Evolutionary conservation across 2,113 vertebrate species (phyloP).

Genomic region (Carassius carassius): DNA sequence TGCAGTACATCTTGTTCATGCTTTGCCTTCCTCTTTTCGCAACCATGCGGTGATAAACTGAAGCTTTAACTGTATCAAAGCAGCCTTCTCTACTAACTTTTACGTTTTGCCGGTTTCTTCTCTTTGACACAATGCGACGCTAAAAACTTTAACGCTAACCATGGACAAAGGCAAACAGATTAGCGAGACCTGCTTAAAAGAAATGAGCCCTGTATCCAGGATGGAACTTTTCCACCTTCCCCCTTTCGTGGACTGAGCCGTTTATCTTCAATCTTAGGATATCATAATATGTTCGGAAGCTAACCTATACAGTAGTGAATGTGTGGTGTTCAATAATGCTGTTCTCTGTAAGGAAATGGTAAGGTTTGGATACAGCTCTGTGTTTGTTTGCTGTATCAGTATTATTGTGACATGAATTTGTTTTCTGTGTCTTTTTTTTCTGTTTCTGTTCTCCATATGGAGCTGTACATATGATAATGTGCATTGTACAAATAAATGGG

Average conservation of each 20-base stretch:
- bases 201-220: not conserved
- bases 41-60: not conserved
- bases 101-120: not conserved
- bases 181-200: not conserved
- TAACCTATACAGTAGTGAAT: conserved; percentile 82
- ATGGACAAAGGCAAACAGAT: not conserved
- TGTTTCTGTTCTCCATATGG: conserved; percentile 73
- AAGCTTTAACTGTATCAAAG: conserved; percentile 17
- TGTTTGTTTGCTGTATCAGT: conserved; percentile 92
- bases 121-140: not conserved
- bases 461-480: conserved; percentile 80
- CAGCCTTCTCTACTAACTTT: not conserved
- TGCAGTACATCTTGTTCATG: conserved; percentile 32
- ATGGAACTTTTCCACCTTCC: conserved; percentile 42
- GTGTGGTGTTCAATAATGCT: conserved; percentile 82
- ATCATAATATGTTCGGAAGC: conserved; percentile 69
- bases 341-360: conserved; percentile 77
- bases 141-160: conserved; percentile 56
- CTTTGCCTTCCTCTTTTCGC: conserved; percentile 13
- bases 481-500: conserved; percentile 80
- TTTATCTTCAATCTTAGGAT: conserved; percentile 60
- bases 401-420: conserved; percentile 85
- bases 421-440: conserved; percentile 78
- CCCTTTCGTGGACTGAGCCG: conserved; percentile 49
- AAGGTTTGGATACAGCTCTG: conserved; percentile 78